A percentile compares a stretch with the other conserved stretches of the same genome.
phyloP scores from a whole-genome alignment of 1,140 invertebrate genomes.

The Homarus americanus region DNA sequence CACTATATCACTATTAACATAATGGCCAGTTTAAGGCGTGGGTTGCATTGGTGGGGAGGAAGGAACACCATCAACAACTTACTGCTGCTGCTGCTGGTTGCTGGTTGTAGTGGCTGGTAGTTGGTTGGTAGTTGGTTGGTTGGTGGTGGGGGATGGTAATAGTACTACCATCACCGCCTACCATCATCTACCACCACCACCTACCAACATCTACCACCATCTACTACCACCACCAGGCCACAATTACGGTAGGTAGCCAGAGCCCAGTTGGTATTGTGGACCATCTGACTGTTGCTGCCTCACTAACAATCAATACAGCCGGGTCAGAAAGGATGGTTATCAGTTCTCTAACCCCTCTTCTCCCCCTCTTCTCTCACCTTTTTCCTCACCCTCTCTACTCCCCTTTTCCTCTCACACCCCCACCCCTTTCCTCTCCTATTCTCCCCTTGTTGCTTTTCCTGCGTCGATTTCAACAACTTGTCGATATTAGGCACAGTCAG shows the following conservation, averaged over 20 bases:
- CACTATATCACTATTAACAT: not conserved
- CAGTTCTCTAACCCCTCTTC: too few species aligned
- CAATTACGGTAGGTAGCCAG: too few species aligned
- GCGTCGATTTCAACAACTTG: too few species aligned
- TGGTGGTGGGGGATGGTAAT: not conserved
- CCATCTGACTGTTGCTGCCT: too few species aligned
- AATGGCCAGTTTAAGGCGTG: not conserved
- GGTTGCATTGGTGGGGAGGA: not conserved
- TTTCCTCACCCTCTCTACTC: not conserved
- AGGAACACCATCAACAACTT: too few species aligned
- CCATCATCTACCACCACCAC: not conserved
- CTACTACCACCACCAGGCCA: too few species aligned
- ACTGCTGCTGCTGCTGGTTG: not conserved
- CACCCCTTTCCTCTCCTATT: too few species aligned
- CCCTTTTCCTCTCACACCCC: too few species aligned
- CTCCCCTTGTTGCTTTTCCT: not conserved
- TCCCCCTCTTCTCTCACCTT: not conserved
- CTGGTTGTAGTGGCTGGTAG: not conserved
- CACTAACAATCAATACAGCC: conserved; percentile 2
- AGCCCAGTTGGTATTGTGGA: too few species aligned
- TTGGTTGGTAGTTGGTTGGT: not conserved
- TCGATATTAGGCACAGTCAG: too few species aligned
- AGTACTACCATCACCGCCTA: not conserved
- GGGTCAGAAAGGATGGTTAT: not conserved
- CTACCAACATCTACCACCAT: too few species aligned